Evolutionary conservation across 2,797 vertebrate genomes (phyloP), one percentile per base, ranked within the genome.

Genomic region (Thaleichthys pacificus): DNA sequence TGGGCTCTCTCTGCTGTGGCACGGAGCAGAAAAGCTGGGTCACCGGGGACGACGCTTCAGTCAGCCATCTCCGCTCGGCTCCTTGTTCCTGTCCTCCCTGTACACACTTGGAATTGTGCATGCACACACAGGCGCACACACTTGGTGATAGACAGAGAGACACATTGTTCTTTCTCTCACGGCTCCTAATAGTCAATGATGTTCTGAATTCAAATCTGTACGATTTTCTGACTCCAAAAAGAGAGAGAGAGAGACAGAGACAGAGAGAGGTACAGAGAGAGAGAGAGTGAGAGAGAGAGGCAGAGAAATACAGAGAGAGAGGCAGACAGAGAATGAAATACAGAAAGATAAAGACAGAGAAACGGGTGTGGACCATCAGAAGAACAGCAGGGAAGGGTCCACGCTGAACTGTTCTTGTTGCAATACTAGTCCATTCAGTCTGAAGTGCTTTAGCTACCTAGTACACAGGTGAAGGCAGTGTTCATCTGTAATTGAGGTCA

Each of bases 51-150:
- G 73, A n/a, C 77, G 68, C 76, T 62, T 61, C 79, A 51, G 70
- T 60, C 74, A 70, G 61, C 74, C 70, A 8, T 62, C n/a, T 68
- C 79, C 19, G 47, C 42, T 66, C 14, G 19, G 42, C 17, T 78
- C 86, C 79, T 79, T 84, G 75, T 80, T 86, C 77, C 70, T 35
- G 74, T 78, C 66, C 76, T 71, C 69, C 82, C n/a, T 32, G 63
- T 19, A 42, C 32, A 42, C 32, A 42, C n/a, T 35, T 14, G 30
- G 30, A 42, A 12, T 42, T 19, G 38, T 17, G 38, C 63, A 42
- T 32, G 38, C 63, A 65, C 63, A 42, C 63, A 65, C 32, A 42
- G 5, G 21, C 32, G 32, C 63, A 12, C 63, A 3, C 54, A 14
- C 68, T 61, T n/a, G 5, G 9, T 19, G 26, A 57, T 15, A 58